A percentile compares a stretch with the other conserved stretches of the same genome.
Evolutionary conservation across 2,888 invertebrate species (phyloP).

Genomic region (Timema podura): DNA sequence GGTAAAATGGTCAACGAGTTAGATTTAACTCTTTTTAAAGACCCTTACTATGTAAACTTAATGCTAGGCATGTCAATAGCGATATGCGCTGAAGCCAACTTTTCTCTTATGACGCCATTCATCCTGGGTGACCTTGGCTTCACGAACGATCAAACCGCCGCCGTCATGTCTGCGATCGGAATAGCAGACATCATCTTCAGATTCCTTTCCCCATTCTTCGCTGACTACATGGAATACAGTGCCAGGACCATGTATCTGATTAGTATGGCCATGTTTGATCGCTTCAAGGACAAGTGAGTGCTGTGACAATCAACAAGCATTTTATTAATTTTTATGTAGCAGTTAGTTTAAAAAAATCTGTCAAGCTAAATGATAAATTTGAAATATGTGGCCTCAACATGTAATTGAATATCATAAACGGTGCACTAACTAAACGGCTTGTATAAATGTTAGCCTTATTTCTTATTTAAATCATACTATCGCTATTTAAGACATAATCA

Average conservation of each 20-base stretch:
- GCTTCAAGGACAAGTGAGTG: conserved; percentile 60
- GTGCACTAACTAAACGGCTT: too few relatives aligned
- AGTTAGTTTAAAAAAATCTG: too few relatives aligned
- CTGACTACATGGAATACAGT: conserved; percentile 57
- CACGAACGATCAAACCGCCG: conserved; percentile 55
- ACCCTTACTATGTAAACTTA: conserved; percentile 64
- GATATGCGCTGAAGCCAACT: conserved; percentile 65
- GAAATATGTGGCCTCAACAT: too few relatives aligned
- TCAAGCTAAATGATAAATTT: too few relatives aligned
- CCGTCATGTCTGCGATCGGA: conserved; percentile 59
- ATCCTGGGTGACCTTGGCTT: conserved; percentile 61
- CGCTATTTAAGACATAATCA: too few relatives aligned
- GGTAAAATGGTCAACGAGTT: conserved; percentile 41
- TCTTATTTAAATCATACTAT: too few relatives aligned
- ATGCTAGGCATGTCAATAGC: conserved; percentile 64
- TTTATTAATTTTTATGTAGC: too few relatives aligned
- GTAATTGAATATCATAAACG: too few relatives aligned
- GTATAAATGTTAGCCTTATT: too few relatives aligned
- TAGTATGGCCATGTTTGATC: conserved; percentile 56
- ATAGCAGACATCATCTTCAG: conserved; percentile 60
- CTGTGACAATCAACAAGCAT: too few relatives aligned
- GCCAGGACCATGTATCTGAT: conserved; percentile 61
- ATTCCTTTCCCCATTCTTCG: conserved; percentile 61
- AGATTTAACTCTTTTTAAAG: conserved; percentile 61
- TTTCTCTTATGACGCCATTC: conserved; percentile 61